Base-by-base conservation (phyloP, 2,888 invertebrate genomes). In the Melanargia galathea region DNA sequence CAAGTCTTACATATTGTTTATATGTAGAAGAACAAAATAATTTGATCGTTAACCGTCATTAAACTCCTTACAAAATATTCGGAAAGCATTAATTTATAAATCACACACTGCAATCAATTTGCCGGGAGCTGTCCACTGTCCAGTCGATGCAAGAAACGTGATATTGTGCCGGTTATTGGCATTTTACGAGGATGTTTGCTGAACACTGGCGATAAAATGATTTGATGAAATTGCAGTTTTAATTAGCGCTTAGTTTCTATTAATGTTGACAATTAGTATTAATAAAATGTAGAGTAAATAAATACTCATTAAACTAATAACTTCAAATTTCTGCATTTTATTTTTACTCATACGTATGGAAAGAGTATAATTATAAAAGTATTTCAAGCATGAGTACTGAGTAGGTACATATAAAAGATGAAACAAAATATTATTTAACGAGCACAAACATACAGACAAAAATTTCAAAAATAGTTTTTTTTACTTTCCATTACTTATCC, bases 71-170 rank as follows among this genome's bases (percentile, higher is more conserved):
- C 18, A 13, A 11, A 30, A 20, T 52, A 35, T 52, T 52, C 35
- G 22, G 33, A 33, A 20, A 52, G 33, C 52, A 35, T 52, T 52
- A 33, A 35, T 52, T 30, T 16, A 45, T 20, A 33, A 18, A 30
- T n/a, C 18, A 18, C 20, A 57, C 33, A 45, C 43, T 57, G 30
- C 46, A 57, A 33, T 45, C 45, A 57, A 57, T 57, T 57, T 57
- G 45, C 57, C 45, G 57, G 30, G 30, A 45, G 57, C 57, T 45
- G 45, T 57, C 56, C 18, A 18, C 45, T 45, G 45, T 57, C 57
- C 18, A 18, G 26, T 30, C 45, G 57, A 20, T 30, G 33, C 45
- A 45, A 57, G 26, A 18, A 45, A 30, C 56, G 56, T 56, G 56
- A 56, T 56, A 30, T 30, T 45, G 57, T 20, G 13, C 30, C 46